Evolutionary conservation across 2,113 vertebrate genomes (phyloP), one percentile per base, ranked within the genome.

Genomic region (Saccopteryx bilineata): DNA sequence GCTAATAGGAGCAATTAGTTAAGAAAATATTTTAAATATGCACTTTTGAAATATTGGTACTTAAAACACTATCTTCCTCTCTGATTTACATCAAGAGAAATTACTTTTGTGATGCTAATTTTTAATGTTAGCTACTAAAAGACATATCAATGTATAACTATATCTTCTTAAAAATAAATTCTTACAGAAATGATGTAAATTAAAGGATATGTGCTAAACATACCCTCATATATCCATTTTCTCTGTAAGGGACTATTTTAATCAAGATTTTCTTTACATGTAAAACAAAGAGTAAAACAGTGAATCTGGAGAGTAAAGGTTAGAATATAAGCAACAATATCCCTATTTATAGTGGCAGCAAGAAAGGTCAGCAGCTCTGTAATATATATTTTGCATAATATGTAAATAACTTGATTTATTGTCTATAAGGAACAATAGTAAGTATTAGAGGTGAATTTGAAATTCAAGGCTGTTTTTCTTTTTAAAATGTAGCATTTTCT

Each of bases 21-120:
- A 96, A 97, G 75, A 87, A 88, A 83, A 97, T 85, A 46, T 52
- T 97, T 97, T 85, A 97, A 46, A 93, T 97, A 97, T 88, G 82
- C 96, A 17, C 92, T 97, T 91, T 96, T 96, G 82, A 31, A 97
- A 93, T 83, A 52, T 83, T 92, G n/a, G 28, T 90, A 52, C 86
- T 97, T 95, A 97, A 98, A 94, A 85, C 52, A 17, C 96, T 96
- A 33, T 93, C 21, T 97, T 52, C 98, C 65, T 96, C 78, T 97
- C 91, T 97, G 80, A 90, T 92, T 98, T 97, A 88, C 13, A 92
- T 90, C 90, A n/a, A 72, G 56, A 92, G 87, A 90, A 91, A 81
- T 90, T 61, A 48, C 31, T 90, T 90, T 79, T 58, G 39, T 68
- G n/a, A 78, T 82, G 93, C 48, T 66, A 52, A 76, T 91, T 81